These are phyloP conservation scores for Calliopsis andreniformis DNA, from an alignment of 1,140 invertebrate species.

Conservation along the genomic window DNA sequence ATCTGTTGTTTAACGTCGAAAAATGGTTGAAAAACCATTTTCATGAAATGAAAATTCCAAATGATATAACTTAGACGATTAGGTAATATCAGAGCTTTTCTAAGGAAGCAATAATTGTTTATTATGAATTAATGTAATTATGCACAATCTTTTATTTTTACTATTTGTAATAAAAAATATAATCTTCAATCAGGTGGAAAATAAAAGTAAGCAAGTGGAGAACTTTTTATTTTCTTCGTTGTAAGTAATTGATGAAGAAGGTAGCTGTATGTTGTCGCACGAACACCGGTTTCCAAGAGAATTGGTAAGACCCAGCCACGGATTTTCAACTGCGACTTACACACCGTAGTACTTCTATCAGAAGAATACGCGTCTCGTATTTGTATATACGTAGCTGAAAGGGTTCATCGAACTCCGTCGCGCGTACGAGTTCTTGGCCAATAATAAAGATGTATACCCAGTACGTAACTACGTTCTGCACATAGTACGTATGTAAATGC, in stretches of 20 bases:
- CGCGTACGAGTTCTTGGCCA: constrained; percentile 62
- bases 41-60: too few species aligned
- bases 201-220: too few species aligned
- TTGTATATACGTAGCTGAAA: constrained; percentile 47
- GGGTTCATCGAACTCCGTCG: constrained; percentile 66
- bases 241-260: neutral
- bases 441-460: constrained; percentile 69
- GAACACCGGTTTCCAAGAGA: constrained; percentile 3
- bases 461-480: constrained; percentile 66
- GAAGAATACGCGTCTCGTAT: constrained; percentile 54
- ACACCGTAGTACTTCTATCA: constrained; percentile 49
- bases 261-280: neutral
- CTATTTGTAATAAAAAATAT: too few species aligned
- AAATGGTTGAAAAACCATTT: too few species aligned
- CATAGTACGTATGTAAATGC: constrained; percentile 64
- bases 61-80: too few species aligned
- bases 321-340: constrained; percentile 53
- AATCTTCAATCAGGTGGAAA: too few species aligned
- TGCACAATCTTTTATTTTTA: too few species aligned
- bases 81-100: too few species aligned
- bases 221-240: too few species aligned
- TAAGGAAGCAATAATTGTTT: too few species aligned
- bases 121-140: too few species aligned
- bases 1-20: too few species aligned
- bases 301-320: constrained; percentile 10